phyloP scores from a whole-genome alignment of 1,140 invertebrate genomes.

The Dolichoris vasculosae region DNA sequence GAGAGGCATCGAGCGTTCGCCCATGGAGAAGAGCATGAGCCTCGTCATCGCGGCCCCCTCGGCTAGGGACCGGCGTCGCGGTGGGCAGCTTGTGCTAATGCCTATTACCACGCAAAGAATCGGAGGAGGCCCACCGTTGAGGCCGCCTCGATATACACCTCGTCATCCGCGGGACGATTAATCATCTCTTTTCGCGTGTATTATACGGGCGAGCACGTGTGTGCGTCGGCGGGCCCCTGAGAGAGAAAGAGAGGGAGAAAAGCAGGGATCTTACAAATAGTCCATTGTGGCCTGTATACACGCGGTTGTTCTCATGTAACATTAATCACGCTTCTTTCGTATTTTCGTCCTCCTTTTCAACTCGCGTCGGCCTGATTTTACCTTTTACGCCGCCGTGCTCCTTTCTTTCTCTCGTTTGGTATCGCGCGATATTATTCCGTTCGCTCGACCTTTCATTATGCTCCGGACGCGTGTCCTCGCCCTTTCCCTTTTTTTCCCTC shows the following conservation, averaged over 20 bases:
- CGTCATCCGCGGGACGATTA: slow-evolving; percentile 45
- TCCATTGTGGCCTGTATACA: slow-evolving; percentile 3
- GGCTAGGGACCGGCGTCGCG: neutral
- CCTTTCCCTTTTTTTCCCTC: neutral
- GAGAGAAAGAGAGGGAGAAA: slow-evolving; percentile 11
- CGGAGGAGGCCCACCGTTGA: no score
- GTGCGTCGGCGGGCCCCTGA: neutral
- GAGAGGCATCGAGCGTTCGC: neutral
- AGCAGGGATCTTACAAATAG: slow-evolving; percentile 45
- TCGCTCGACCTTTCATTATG: neutral
- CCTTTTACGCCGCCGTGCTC: neutral
- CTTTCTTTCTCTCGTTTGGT: neutral
- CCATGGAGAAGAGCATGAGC: no score
- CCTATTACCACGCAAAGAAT: neutral
- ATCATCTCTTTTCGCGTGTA: slow-evolving; percentile 34
- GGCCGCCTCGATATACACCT: slow-evolving; percentile 10
- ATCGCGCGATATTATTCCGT: neutral
- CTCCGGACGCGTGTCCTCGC: neutral
- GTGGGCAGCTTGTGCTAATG: neutral
- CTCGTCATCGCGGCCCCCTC: neutral
- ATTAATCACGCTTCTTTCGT: slow-evolving; percentile 40
- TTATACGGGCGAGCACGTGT: neutral
- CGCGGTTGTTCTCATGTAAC: neutral
- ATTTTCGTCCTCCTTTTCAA: neutral
- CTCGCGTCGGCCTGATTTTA: slow-evolving; percentile 16